Evolutionary conservation across 2,113 vertebrate species (phyloP).

Genomic region (Coregonus clupeaformis): DNA sequence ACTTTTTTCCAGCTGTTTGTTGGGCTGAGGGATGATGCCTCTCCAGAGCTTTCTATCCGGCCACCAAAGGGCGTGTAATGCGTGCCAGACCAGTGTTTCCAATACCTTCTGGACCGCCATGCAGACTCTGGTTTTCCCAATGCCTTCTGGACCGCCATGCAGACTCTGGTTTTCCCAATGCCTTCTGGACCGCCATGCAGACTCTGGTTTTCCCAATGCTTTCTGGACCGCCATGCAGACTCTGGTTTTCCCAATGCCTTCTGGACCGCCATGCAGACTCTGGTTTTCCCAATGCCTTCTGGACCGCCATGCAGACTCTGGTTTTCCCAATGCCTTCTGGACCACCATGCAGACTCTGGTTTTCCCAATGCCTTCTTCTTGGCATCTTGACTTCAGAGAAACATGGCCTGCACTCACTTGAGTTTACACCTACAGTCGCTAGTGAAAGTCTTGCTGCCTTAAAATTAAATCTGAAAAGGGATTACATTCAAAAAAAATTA

Average conservation of each 20-base stretch:
- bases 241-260: constrained; percentile 23
- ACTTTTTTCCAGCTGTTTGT: constrained; percentile 31
- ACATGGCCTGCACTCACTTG: too few species aligned
- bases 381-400: neutral
- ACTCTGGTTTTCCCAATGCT: neutral
- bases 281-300: neutral
- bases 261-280: constrained; percentile 41
- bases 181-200: neutral
- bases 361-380: neutral
- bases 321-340: too few species aligned
- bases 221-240: constrained; percentile 35
- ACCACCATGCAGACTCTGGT: constrained; percentile 1
- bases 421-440: too few species aligned
- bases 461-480: too few species aligned
- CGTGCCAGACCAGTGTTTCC: constrained; percentile 77
- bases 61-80: constrained; percentile 86
- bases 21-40: constrained; percentile 38
- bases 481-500: too few species aligned
- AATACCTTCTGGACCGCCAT: constrained; percentile 44
- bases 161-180: too few species aligned
- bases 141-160: too few species aligned
- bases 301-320: too few species aligned
- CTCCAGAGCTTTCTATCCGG: constrained; percentile 66
- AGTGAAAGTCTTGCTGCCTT: too few species aligned
- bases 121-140: constrained; percentile 15